Evolutionary conservation across 2,888 invertebrate genomes (phyloP).

Genomic region (Standfussiana lucernea): DNA sequence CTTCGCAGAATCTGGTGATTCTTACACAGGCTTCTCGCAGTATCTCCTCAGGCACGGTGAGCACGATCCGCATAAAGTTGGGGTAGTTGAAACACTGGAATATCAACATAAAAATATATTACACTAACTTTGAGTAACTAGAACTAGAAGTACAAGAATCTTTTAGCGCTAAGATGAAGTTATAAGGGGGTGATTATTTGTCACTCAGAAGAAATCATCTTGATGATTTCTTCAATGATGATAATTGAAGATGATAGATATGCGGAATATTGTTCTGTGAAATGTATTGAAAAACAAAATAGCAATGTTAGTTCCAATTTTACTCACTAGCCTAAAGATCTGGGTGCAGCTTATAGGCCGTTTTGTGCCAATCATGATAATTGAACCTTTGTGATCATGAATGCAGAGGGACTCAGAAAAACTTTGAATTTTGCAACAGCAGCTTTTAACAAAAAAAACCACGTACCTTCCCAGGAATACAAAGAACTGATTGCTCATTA

Average conservation of each 20-base stretch:
- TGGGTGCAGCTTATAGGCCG: too few relatives aligned
- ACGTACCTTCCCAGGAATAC: constrained; percentile 96
- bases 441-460: background rate
- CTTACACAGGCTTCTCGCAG: constrained; percentile 96
- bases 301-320: background rate
- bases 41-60: constrained; percentile 97
- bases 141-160: background rate
- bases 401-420: background rate
- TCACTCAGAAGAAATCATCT: too few relatives aligned
- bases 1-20: constrained; percentile 95
- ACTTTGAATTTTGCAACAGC: background rate
- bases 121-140: background rate
- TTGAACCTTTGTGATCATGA: background rate
- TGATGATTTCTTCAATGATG: too few relatives aligned
- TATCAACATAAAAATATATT: background rate
- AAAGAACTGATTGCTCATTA: constrained; percentile 98
- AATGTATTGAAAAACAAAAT: background rate
- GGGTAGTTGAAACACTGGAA: constrained; percentile 97
- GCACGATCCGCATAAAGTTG: constrained; percentile 97
- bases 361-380: background rate
- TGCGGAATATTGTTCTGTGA: background rate
- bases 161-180: background rate
- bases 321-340: background rate
- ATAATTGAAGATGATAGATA: too few relatives aligned
- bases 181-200: too few relatives aligned